Evolutionary conservation across 2,113 vertebrate genomes (phyloP), one percentile per base, ranked within the genome.

Genomic region (Chionodraco myersi): DNA sequence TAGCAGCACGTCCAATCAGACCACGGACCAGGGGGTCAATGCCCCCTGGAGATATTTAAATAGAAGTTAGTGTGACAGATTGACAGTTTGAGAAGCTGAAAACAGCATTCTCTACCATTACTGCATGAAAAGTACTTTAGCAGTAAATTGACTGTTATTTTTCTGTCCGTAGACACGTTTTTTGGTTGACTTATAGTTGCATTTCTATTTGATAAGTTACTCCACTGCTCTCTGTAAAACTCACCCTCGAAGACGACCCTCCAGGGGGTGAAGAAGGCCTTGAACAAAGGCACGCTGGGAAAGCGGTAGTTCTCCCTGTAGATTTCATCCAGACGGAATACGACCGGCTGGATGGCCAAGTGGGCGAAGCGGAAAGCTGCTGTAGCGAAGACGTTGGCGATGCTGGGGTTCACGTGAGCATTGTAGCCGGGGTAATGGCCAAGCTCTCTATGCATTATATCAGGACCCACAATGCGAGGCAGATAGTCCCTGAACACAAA

Each of bases 301-400:
- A 90, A 92, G 4, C 16, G 85, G 10, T 3, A 0, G 4, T 86
- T 14, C 30, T 95, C 89, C 53, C 21, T 89, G 84, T 95, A 97
- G 65, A 89, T 91, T 23, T 41, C 49, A 79, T 95, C 59, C 83
- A 98, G 88, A 56, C 95, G 94, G 75, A 86, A 81, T 59, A 96
- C 84, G 11, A 89, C 49, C 0, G 95, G 96, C 47, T 97, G 96
- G 71, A 98, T 62, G 13, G 96, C 86, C 66, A 96, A 91, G 44
- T 98, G 97, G 26, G 94, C 96, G 1, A 98, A 98, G 60, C 96
- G 95, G 86, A 96, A 98, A 12, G 96, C 96, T 2, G 96, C 94
- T 6, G 97, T 97, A 4, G 95, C 90, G 88, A 98, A 99, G 65
- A 97, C 94, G 0, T 94, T 97, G 63, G 97, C 0, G 30, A 98